Conservation (phyloP, 2,113 vertebrate genomes). For the Syngnathoides biaculeatus region DNA sequence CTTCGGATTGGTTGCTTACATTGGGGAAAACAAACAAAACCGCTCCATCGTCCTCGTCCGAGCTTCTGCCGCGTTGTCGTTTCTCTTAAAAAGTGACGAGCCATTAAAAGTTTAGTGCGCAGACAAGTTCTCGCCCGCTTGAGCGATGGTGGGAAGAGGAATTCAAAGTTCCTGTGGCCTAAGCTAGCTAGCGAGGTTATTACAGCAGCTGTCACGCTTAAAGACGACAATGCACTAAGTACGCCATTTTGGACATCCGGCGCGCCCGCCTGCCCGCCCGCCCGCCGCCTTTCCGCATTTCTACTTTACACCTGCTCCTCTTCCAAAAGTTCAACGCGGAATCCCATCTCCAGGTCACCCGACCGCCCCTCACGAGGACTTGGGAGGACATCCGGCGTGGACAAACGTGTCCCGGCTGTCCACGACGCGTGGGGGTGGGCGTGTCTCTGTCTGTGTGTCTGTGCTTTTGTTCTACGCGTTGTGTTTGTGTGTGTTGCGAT, state of each 20-base stretch:
- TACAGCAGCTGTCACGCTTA: background rate
- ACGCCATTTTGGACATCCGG: background rate
- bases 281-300: too few species aligned
- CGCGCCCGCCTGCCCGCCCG: too few species aligned
- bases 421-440: background rate
- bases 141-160: background rate
- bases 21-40: background rate
- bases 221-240: constrained; percentile 1
- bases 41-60: too few species aligned
- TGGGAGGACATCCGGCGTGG: constrained; percentile 26
- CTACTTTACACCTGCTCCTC: background rate
- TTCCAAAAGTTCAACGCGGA: background rate
- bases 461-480: constrained; percentile 27
- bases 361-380: background rate
- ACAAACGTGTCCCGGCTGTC: constrained; percentile 9
- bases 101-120: background rate
- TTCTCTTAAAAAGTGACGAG: background rate
- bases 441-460: constrained; percentile 21
- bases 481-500: constrained; percentile 11
- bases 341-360: background rate
- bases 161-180: background rate
- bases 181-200: constrained; percentile 1
- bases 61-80: background rate
- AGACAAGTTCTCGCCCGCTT: background rate
- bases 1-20: background rate